Percentiles rank a stretch among this genome's conserved stretches.
Evolutionary conservation across 2,888 invertebrate species (phyloP).

Genomic region (Biston stratarius): DNA sequence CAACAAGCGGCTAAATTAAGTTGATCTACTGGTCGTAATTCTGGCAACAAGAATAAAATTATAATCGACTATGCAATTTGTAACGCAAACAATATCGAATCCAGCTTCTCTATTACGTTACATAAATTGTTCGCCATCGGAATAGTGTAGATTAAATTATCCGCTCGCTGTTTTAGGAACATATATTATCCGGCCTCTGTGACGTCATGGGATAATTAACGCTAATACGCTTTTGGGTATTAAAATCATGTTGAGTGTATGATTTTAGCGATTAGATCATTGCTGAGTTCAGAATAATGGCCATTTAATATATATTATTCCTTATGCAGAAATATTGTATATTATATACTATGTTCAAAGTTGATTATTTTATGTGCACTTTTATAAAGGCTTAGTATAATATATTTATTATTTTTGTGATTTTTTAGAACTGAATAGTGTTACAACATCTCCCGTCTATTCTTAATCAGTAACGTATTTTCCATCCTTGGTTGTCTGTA

Average conservation of each 20-base stretch:
- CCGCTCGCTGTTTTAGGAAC: constrained; percentile 22
- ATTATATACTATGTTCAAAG: not conserved
- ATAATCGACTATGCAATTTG: constrained; percentile 55
- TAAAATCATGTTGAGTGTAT: constrained; percentile 24
- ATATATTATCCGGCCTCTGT: constrained; percentile 23
- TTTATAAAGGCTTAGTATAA: not conserved
- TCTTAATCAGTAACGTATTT: too few species aligned
- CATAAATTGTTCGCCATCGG: constrained; percentile 38
- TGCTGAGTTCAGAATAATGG: constrained; percentile 1
- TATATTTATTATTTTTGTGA: too few species aligned
- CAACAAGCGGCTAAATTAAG: constrained; percentile 44
- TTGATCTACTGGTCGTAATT: constrained; percentile 44
- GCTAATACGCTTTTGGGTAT: constrained; percentile 27
- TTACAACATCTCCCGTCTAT: too few species aligned
- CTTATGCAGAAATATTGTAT: not conserved
- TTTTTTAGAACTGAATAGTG: too few species aligned
- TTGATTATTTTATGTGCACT: too few species aligned
- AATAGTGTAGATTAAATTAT: constrained; percentile 37
- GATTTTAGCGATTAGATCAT: constrained; percentile 21
- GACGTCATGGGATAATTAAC: constrained; percentile 30
- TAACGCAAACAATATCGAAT: constrained; percentile 55
- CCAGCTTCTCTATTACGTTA: constrained; percentile 51
- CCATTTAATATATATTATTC: not conserved
- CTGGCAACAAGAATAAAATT: constrained; percentile 45
- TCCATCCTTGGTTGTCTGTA: too few species aligned